Evolutionary conservation across 2,888 invertebrate species (phyloP), one percentile per base, ranked within the genome.

Genomic region (Andrena chrysosceles): DNA sequence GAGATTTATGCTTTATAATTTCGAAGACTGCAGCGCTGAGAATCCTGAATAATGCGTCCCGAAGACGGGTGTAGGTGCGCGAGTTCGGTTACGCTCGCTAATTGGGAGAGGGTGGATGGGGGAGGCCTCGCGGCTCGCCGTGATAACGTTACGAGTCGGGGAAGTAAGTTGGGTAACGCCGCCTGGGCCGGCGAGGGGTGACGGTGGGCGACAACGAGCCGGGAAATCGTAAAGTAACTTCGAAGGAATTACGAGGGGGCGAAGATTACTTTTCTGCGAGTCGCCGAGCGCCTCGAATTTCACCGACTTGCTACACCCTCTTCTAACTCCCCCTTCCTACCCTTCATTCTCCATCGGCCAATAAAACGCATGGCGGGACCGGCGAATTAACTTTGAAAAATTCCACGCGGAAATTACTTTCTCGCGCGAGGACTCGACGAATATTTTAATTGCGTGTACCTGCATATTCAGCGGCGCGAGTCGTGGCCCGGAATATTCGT

Each of bases 81-180:
- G 68, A 68, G 72, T 67, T 79, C 70, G 84, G 79, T 82, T 78
- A 75, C 70, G 69, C 4, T 63, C 69, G 82, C 67, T 76, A 84
- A 86, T 81, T 74, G 80, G 82, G 31, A 16, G 62, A 56, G 71
- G 42, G 42, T 1, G 42, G 16, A 4, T 42, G 16, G 77, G 7
- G 48, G 59, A 63, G 73, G 69, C 52, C 35, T 52, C 23, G 54
- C 77, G 77, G 72, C 60, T 67, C 68, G 72, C 73, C 77, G 77
- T 72, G 87, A 87, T 87, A 87, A 80, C 85, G 85, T 88, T 85
- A 70, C 85, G 78, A 87, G 87, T 84, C 74, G 76, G 26, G 79
- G 78, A 87, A 88, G 88, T 84, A 85, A 88, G 75, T 88, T 83
- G 62, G 20, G 83, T 67, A 60, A 75, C 66, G 79, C 42, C 42